Evolutionary conservation across 1,140 invertebrate species (phyloP), one percentile per base, ranked within the genome.

Genomic region (Drosophila teissieri): DNA sequence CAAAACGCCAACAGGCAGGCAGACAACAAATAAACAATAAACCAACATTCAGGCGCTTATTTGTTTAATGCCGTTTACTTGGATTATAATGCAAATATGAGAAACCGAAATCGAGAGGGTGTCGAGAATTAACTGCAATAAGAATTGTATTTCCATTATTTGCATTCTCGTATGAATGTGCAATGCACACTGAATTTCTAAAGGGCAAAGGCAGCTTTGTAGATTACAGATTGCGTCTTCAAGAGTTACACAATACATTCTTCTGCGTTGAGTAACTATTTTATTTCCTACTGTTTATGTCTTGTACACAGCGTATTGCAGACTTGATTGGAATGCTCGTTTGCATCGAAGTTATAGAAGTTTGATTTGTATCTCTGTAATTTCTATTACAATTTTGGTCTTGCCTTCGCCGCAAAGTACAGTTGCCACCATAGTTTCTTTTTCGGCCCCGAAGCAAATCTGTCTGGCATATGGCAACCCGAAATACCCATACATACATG

Each of bases 21-120:
- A 72, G 72, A 77, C 74, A 69, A 11, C 48, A 24, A 31, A 31
- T 31, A 34, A 49, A 49, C 48, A 52, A 36, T 24, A 24, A 36
- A 11, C 49, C 17, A 15, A 76, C 75, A 81, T 60, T 60, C 55
- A 77, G 67, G 37, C 56, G 37, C 67, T 63, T 81, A 70, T 81
- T 81, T 73, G 40, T 54, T 76, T 65, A 64, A 63, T 76, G 61
- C 42, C 52, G 46, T 81, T 82, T 63, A 75, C 42, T 62, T 48
- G 46, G 52, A 42, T 51, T 53, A 39, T 51, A 57, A 68, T 49
- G 48, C 24, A 48, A 22, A 56, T 42, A 19, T 45, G 40, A 55
- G 19, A 57, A 54, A 54, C 34, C 52, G 37, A 51, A 48, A 31
- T 19, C 45, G 17, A 24, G 51, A 22, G 37, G 46, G 14, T n/a